Conservation (phyloP, 30 jellyfish, hydroid and myxozoan genomes). For the Turritopsis dohrnii region DNA sequence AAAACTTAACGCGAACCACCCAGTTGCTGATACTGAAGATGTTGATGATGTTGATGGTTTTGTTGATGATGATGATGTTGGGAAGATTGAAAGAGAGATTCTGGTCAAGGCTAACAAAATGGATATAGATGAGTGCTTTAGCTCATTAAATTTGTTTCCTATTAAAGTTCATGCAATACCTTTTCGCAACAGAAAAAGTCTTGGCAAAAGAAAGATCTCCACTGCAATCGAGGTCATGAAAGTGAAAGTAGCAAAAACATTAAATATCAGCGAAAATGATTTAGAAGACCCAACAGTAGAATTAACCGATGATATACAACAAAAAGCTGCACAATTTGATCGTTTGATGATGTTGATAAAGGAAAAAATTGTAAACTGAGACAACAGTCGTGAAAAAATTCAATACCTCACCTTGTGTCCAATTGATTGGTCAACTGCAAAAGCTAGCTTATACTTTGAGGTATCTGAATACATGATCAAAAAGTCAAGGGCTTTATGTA, state of each 20-base stretch:
- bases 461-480: conserved; percentile 33
- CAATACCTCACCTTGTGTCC: conserved; percentile 51
- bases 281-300: background rate
- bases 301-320: background rate
- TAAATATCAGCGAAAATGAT: background rate
- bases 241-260: conserved; percentile 31
- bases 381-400: conserved; percentile 27
- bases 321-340: conserved; percentile 23
- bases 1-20: background rate
- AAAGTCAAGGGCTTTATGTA: conserved; percentile 3
- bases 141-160: conserved; percentile 8
- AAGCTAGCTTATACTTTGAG: conserved; percentile 29
- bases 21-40: background rate
- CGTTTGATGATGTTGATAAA: conserved; percentile 4
- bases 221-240: conserved; percentile 23
- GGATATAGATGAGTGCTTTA: background rate
- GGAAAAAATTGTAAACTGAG: background rate
- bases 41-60: no score
- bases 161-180: conserved; percentile 34
- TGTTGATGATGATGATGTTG: background rate
- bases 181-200: conserved; percentile 5
- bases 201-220: conserved; percentile 34
- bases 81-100: background rate
- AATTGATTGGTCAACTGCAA: no score
- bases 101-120: no score